Conservation (phyloP, 2,113 vertebrate genomes). For the Ammospiza nelsoni region DNA sequence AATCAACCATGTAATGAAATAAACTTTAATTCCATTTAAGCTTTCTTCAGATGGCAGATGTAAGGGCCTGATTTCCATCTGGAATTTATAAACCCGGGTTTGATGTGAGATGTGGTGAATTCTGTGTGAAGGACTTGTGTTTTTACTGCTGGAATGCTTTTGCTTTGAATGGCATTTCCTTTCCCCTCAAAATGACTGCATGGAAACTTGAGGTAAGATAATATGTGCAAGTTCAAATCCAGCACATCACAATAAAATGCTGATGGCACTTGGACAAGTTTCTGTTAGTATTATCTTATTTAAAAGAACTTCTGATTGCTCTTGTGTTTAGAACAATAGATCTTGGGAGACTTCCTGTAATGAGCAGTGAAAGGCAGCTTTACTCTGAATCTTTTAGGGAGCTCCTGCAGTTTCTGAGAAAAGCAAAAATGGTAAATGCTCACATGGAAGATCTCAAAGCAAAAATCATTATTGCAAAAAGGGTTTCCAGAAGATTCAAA, state of each 20-base stretch:
- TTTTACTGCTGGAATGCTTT: constrained; percentile 44
- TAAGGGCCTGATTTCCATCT: neutral
- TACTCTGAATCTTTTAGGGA: neutral
- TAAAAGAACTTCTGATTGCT: neutral
- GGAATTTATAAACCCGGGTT: neutral
- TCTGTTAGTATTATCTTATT: constrained; percentile 21
- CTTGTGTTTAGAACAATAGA: constrained; percentile 16
- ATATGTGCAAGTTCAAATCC: constrained; percentile 8
- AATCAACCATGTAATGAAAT: constrained; percentile 8
- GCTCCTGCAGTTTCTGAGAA: neutral
- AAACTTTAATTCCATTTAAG: neutral
- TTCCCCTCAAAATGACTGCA: constrained; percentile 24
- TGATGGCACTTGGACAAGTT: constrained; percentile 13
- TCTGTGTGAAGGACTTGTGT: neutral
- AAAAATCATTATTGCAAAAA: neutral
- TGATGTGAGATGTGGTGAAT: constrained; percentile 22
- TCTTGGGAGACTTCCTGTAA: neutral
- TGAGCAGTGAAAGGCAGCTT: neutral
- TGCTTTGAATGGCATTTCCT: constrained; percentile 43
- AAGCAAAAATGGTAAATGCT: neutral
- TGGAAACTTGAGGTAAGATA: constrained; percentile 42
- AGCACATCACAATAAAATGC: neutral
- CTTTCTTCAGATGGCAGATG: constrained; percentile 13
- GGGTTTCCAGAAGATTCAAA: neutral
- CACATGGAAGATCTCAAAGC: neutral